Base-by-base conservation (phyloP, 2,797 vertebrate genomes). In the Danionella dracula region DNA sequence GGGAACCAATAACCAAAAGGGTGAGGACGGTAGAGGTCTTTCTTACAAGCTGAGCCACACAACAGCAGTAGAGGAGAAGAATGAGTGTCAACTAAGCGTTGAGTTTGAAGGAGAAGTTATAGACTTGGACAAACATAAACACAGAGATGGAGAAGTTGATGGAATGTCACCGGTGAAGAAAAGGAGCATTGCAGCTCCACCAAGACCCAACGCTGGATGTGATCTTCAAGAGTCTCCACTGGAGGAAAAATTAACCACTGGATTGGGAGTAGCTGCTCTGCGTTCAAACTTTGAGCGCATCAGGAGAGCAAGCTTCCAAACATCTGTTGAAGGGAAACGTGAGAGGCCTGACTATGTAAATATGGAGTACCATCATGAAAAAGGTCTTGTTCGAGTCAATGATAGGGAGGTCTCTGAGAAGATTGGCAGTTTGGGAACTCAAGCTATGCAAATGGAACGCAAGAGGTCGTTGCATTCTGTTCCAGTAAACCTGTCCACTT, bases 361-460 rank as follows among this genome's bases (percentile, higher is more conserved):
- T 81, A 90, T 98, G 88, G 95, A 98, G 71, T 98, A 95, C 81
- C 95, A 98, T 79, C 92, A 93, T 0, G 96, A 98, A 51, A 88
- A 92, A 27, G 95, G 94, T 45, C 82, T 96, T 66, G 93, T 96
- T 58, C 89, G 92, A 79, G 92, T 96, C 80, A 97, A 94, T 0
- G 94, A 97, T 80, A 92, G 91, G 5, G 94, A 96, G 0, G 93
- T 95, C 67, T 94, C 93, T 0, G 94, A 97, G 68, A 92, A 93
- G 72, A 93, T 97, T 81, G 92, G 93, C 79, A 85, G 88, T 1
- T 86, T 97, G 70, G 95, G 95, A 56, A 93, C 84, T 74, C 94
- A 96, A 76, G 95, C 96, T 76, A 92, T 97, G 92, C 94, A 95
- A 83, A 92, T 97, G 91, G 96, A 98, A 78, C 90, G 93, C 16